phyloP scores from a whole-genome alignment of 2,797 vertebrate genomes.

The Tenualosa ilisha region DNA sequence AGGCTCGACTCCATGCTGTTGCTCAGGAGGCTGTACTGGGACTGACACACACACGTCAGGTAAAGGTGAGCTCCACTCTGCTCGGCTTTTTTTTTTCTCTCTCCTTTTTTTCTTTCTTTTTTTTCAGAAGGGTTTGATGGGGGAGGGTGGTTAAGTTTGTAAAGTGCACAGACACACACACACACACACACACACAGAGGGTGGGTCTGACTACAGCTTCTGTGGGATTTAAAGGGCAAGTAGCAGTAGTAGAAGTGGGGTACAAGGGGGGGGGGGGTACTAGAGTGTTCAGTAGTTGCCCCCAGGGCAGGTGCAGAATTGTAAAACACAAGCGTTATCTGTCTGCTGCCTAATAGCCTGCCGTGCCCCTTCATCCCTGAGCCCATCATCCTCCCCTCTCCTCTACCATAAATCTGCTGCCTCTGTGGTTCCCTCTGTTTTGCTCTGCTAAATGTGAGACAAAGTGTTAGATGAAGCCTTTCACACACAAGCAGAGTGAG shows the following conservation, averaged over 20 bases:
- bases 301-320: constrained; percentile 59
- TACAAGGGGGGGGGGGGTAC: constrained; percentile 50
- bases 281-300: constrained; percentile 60
- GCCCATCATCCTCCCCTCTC: constrained; percentile 36
- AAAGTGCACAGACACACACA: background rate
- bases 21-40: constrained; percentile 98
- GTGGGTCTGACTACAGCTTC: constrained; percentile 16
- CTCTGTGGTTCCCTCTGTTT: constrained; percentile 35
- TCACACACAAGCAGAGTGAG: background rate
- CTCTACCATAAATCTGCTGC: constrained; percentile 21
- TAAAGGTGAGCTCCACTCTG: constrained; percentile 7
- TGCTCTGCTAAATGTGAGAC: background rate
- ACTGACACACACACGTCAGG: constrained; percentile 71
- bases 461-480: too few relatives aligned
- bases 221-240: background rate
- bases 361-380: constrained; percentile 49
- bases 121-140: constrained; percentile 25
- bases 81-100: background rate
- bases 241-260: constrained; percentile 34
- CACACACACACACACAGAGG: background rate
- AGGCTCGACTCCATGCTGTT: constrained; percentile 97
- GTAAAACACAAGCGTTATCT: constrained; percentile 70
- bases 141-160: constrained; percentile 28
- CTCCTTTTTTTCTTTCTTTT: background rate
- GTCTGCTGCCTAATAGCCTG: constrained; percentile 68